Conservation (phyloP, 2,888 invertebrate species). For the Encarsia formosa region DNA sequence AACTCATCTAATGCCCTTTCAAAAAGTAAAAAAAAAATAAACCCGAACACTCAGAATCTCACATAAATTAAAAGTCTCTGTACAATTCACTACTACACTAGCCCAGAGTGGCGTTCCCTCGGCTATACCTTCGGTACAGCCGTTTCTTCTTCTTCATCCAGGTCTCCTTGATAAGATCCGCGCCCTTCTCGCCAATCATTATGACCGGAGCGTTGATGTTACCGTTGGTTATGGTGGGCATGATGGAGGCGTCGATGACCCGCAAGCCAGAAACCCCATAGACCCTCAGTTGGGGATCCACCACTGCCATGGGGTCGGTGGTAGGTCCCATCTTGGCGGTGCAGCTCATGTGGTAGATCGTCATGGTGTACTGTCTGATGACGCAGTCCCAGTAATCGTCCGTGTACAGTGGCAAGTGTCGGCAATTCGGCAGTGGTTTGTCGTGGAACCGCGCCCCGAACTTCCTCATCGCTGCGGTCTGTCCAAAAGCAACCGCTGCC, state of each 20-base stretch:
- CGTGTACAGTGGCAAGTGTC: conserved; percentile 70
- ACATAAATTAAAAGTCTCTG: no score
- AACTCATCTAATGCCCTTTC: no score
- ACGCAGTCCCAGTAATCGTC: conserved; percentile 87
- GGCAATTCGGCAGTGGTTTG: conserved; percentile 76
- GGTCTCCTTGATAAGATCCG: conserved; percentile 73
- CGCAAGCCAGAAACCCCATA: conserved; percentile 74
- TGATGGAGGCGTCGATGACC: conserved; percentile 83
- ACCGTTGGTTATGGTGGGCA: conserved; percentile 82
- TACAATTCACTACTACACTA: no score
- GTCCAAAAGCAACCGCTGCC: conserved; percentile 74
- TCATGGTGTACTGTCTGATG: conserved; percentile 83
- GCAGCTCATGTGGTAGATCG: conserved; percentile 82
- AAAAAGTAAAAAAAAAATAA: no score
- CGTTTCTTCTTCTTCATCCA: conserved; percentile 54
- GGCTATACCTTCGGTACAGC: no score
- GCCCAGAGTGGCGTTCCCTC: no score
- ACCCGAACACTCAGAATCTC: no score
- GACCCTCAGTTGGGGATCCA: conserved; percentile 72
- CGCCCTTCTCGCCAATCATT: conserved; percentile 84
- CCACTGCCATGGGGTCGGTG: conserved; percentile 73
- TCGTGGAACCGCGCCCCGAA: conserved; percentile 75
- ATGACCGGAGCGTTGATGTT: conserved; percentile 84
- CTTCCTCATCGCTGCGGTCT: conserved; percentile 72
- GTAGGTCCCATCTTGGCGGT: conserved; percentile 81